Evolutionary conservation across 2,888 invertebrate genomes (phyloP), one percentile per base, ranked within the genome.

Genomic region (Idaea straminata): DNA sequence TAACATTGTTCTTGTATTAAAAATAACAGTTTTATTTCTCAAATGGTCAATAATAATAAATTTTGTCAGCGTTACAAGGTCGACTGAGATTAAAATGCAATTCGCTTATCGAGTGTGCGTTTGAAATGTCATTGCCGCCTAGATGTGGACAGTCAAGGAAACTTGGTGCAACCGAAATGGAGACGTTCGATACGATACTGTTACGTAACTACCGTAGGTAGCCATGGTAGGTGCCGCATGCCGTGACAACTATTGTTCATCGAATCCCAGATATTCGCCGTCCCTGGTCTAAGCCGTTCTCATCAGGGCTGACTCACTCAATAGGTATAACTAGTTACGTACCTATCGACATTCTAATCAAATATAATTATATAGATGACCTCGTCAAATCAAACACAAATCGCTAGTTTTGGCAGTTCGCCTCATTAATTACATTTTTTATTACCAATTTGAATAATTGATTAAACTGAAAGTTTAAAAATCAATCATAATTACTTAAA

Each of bases 241-340:
- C 25, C 25, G 25, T 25, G 25, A 63, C 65, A 64, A 62, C 68
- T 66, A 88, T 89, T 87, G 89, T 89, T 88, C 84, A 81, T 77
- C 76, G 72, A 82, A 83, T 83, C 81, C 82, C 73, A 78, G 80
- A 77, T 79, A 77, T 74, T 65, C 64, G 73, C 72, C 71, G 68
- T 77, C 78, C 13, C 76, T 77, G 69, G 59, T 58, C 59, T 25
- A 57, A 7, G 15, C n/a, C n/a, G 57, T 57, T 57, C 57, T 13
- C 7, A 57, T 58, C 58, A 58, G n/a, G 16, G 16, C 58, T 58
- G 16, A 58, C 58, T 16, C 58, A 58, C 15, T 6, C 57, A 5
- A n/a, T n/a, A n/a, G n/a, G n/a, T 13, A n/a, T 57, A 57, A 57
- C 57, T 57, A 36, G 6, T 4, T 38, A 38, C 5, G 5, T 38